These are phyloP conservation scores for Eueides isabella DNA, from an alignment of 1,140 invertebrate genomes.

Conservation along the genomic window DNA sequence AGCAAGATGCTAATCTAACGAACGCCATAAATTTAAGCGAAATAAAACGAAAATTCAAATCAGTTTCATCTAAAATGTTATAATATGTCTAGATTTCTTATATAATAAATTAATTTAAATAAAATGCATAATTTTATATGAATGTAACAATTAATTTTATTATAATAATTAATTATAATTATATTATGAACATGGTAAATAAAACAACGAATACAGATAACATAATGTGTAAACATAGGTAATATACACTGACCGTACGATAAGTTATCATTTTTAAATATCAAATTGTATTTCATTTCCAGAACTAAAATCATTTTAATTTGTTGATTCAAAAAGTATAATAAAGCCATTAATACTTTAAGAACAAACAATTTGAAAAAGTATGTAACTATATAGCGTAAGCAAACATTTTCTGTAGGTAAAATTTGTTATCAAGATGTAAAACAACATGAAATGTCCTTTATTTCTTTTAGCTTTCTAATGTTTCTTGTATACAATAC, in stretches of 20 bases:
- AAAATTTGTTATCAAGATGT: too few species aligned
- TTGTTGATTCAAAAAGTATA: neutral
- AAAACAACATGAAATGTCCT: too few species aligned
- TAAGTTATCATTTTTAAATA: neutral
- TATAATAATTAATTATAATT: neutral
- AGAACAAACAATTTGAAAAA: neutral
- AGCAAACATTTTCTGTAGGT: neutral
- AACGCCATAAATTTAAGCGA: constrained; percentile 4
- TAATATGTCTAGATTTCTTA: neutral
- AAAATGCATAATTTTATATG: neutral
- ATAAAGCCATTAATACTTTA: neutral
- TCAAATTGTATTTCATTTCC: neutral
- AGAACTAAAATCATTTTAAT: neutral
- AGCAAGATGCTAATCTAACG: constrained; percentile 13
- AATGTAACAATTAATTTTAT: neutral
- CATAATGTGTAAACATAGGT: neutral
- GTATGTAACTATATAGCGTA: neutral
- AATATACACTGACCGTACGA: neutral
- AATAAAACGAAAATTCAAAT: neutral
- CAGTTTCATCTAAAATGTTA: neutral
- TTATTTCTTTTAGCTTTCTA: too few species aligned
- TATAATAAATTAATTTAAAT: neutral
- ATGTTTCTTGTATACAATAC: too few species aligned
- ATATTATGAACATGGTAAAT: neutral
- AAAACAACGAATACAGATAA: neutral